Evolutionary conservation across 2,797 vertebrate genomes (phyloP).

Genomic region (Myotis daubentonii): DNA sequence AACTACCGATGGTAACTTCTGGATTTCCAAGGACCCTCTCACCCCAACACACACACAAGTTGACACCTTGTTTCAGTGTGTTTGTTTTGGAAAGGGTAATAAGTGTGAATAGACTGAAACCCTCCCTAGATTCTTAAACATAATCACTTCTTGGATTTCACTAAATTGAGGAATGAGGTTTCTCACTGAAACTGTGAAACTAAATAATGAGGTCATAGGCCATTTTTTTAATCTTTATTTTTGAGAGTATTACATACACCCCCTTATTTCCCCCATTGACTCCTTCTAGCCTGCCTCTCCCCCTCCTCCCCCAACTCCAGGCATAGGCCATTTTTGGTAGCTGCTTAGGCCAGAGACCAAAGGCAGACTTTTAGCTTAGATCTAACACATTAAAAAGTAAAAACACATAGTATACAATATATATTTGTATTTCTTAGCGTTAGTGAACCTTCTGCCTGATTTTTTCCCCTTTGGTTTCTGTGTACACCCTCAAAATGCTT

Average conservation of each 20-base stretch:
- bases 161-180: conserved; percentile 75
- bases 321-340: conserved; percentile 60
- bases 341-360: conserved; percentile 71
- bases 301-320: too few species aligned
- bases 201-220: conserved; percentile 74
- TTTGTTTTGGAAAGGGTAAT: conserved; percentile 83
- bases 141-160: conserved; percentile 81
- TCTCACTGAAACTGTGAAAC: conserved; percentile 55
- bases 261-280: too few species aligned
- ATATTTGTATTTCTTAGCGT: background rate
- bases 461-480: background rate
- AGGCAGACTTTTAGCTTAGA: conserved; percentile 48
- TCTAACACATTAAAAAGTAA: background rate
- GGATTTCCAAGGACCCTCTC: conserved; percentile 55
- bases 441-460: background rate
- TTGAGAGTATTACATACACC: too few species aligned
- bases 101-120: conserved; percentile 63
- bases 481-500: background rate
- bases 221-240: background rate
- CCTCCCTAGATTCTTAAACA: conserved; percentile 70
- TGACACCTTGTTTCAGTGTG: conserved; percentile 66
- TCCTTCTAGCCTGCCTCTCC: too few species aligned
- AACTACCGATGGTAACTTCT: background rate
- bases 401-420: background rate
- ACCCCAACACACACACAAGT: conserved; percentile 29